A percentile compares a stretch with the other conserved stretches of the same genome.
phyloP scores from a whole-genome alignment of 2,113 vertebrate species.

The Xiphophorus couchianus region DNA sequence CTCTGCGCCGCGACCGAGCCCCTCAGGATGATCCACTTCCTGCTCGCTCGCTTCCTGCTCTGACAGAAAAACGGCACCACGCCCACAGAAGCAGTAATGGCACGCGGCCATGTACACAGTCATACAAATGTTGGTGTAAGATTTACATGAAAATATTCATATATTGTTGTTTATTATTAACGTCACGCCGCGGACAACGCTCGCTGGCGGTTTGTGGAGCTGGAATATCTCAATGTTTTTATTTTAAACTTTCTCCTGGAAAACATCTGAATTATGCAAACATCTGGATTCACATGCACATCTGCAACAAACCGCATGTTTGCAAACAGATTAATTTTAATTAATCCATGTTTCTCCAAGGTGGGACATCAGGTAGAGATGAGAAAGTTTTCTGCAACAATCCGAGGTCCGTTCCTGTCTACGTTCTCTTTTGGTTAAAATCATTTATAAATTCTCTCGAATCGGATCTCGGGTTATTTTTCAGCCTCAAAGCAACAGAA shows the following conservation, averaged over 20 bases:
- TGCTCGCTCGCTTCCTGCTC: conserved; percentile 23
- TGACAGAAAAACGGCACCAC: conserved; percentile 30
- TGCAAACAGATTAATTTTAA: too few species aligned
- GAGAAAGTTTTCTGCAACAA: background rate
- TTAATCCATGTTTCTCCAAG: too few species aligned
- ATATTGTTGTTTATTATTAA: conserved; percentile 31
- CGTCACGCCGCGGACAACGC: conserved; percentile 17
- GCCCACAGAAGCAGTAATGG: conserved; percentile 26
- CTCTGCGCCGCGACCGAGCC: conserved; percentile 24
- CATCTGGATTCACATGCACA: background rate
- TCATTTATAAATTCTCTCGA: background rate
- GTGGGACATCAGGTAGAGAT: too few species aligned
- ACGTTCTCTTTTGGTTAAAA: background rate
- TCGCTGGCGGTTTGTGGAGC: conserved; percentile 21
- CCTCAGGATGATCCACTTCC: conserved; percentile 42
- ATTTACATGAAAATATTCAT: conserved; percentile 34
- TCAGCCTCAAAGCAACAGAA: background rate
- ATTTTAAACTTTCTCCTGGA: background rate
- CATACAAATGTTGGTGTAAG: conserved; percentile 41
- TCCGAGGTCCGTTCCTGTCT: too few species aligned
- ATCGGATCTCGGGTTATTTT: too few species aligned
- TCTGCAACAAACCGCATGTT: background rate
- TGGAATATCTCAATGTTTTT: background rate
- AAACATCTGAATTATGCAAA: background rate
- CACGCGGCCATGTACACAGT: conserved; percentile 28